A percentile compares a stretch with the other conserved stretches of the same genome.
Evolutionary conservation across 2,888 invertebrate species (phyloP).

Genomic region (Philopedon plagiatum): DNA sequence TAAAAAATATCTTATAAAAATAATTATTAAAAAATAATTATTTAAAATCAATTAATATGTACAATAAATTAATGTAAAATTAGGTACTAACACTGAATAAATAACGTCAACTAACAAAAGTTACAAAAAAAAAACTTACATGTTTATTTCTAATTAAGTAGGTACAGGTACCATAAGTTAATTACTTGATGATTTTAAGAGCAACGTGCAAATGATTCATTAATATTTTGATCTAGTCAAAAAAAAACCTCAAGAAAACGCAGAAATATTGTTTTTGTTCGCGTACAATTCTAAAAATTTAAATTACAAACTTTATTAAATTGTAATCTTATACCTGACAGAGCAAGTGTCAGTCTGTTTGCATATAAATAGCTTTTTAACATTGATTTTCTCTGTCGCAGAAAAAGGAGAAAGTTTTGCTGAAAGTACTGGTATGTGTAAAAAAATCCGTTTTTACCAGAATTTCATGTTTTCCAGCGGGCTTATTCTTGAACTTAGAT

Average conservation of each 20-base stretch:
- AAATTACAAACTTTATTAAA: no score
- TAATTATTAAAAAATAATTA: conserved; percentile 50
- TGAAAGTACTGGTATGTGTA: no score
- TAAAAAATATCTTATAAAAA: conserved; percentile 56
- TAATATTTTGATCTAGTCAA: not conserved
- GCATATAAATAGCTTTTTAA: no score
- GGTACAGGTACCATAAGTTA: conserved; percentile 7
- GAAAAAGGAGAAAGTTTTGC: no score
- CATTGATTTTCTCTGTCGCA: no score
- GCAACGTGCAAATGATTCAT: not conserved
- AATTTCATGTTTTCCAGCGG: no score
- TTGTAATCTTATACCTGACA: no score
- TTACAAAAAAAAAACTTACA: conserved; percentile 15
- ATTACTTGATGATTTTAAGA: not conserved
- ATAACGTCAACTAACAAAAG: conserved; percentile 24
- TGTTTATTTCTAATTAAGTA: conserved; percentile 7
- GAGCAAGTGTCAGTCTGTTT: no score
- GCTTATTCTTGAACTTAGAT: no score
- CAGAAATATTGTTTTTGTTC: not conserved
- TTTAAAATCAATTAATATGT: conserved; percentile 41
- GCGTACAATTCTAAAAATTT: no score
- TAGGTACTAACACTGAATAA: conserved; percentile 30
- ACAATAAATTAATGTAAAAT: conserved; percentile 44
- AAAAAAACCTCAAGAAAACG: not conserved
- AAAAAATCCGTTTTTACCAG: no score